Evolutionary conservation across 2,797 vertebrate genomes (phyloP).

Genomic region (Rhinophrynus dorsalis): DNA sequence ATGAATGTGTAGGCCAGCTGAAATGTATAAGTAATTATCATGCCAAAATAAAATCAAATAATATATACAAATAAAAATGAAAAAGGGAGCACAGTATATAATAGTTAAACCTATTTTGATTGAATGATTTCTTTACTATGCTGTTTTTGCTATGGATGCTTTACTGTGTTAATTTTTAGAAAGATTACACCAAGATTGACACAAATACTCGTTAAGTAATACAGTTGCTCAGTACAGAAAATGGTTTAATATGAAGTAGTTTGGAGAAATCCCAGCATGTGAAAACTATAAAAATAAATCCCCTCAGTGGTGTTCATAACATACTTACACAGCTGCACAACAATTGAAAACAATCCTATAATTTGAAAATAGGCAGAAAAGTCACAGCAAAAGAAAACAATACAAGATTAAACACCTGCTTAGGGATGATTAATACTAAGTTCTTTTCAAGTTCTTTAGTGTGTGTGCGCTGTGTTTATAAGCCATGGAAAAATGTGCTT

Average conservation of each 20-base stretch:
- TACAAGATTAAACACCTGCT: constrained; percentile 19
- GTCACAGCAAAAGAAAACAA: constrained; percentile 10
- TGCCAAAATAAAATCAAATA: too few relatives aligned
- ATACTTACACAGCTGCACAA: constrained; percentile 15
- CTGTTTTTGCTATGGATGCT: too few relatives aligned
- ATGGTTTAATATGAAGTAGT: background rate
- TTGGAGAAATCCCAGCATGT: background rate
- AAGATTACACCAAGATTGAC: background rate
- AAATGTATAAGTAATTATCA: too few relatives aligned
- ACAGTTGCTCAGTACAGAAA: background rate
- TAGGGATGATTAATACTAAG: constrained; percentile 17
- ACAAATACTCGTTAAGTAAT: background rate
- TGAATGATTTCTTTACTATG: too few relatives aligned
- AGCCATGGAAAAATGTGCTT: constrained; percentile 2
- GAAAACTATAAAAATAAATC: background rate
- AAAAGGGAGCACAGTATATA: too few relatives aligned
- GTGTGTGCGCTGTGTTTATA: background rate
- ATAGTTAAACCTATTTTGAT: too few relatives aligned
- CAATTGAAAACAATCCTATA: constrained; percentile 5
- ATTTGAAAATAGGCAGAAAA: constrained; percentile 8
- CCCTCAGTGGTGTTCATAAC: background rate
- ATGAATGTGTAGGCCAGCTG: too few relatives aligned
- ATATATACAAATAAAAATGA: too few relatives aligned
- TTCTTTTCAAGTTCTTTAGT: background rate
- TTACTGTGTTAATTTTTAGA: background rate